Evolutionary conservation across 2,888 invertebrate species (phyloP), one percentile per base, ranked within the genome.

Genomic region (Catocala nupta): DNA sequence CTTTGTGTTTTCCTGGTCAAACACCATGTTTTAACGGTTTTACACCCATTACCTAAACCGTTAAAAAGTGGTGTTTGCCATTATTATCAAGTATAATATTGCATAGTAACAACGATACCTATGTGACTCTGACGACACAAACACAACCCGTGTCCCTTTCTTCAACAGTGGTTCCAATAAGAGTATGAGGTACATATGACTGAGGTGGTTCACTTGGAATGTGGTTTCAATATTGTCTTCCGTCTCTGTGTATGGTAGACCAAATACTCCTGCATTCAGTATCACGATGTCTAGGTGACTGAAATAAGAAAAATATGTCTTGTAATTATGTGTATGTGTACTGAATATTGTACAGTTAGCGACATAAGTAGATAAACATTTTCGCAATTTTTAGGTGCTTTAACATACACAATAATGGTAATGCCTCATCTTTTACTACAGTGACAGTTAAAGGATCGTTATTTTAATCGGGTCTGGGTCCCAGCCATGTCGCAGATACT

Each of bases 41-140:
- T 3, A 4, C 3, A 0, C 1, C 25, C 16, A 16, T 25, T 25
- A 1, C 4, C 25, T 25, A 25, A 25, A 25, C 25, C 25, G 25
- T 25, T 25, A 25, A 25, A 25, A 25, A 1, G 4, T 25, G 25
- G 25, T 25, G 25, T 25, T 25, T 25, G 25, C 25, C 25, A 25
- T 25, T 25, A 25, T 25, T 25, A 25, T 25, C 25, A 4, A 25
- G 25, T 25, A 25, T 25, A 25, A 25, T 25, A 25, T 25, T 3
- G 25, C 4, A 50, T 39, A 52, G 39, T 36, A 39, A 52, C 11
- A 50, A 34, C 0, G 2, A 39, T 52, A 97, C 97, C 97, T 96
- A 85, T 99, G 98, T 1, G 98, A 97, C 89, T 98, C 97, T 7
- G 99, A 99, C 1, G 98, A 97, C 0, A 99, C 95, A 78, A 98